Base-by-base conservation (phyloP, 2,888 invertebrate species). In the Diaperis boleti region DNA sequence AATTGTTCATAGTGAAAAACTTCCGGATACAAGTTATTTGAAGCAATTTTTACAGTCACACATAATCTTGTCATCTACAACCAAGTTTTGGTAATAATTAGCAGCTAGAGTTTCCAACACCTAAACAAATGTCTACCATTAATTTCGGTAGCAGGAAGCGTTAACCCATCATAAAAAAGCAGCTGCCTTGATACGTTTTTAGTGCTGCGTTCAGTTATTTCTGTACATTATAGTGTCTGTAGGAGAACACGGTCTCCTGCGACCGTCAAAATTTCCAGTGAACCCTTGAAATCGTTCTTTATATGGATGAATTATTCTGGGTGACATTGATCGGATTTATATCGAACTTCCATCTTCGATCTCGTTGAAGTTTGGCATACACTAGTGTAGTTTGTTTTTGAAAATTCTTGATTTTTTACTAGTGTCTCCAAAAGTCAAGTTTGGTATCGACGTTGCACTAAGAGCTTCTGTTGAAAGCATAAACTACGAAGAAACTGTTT, bases 291-390 rank as follows among this genome's bases (percentile, higher is more conserved):
- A 47, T 29, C 14, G 18, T 29, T 8, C 47, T 35, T 17, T 33
- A 33, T 17, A 33, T 33, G 49, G 49, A 33, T 33, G 49, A 49
- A 17, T 14, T 33, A 7, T 18, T 49, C 33, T 33, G 17, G 14
- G n/a, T n/a, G 35, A 49, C 49, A 49, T 33, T 49, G 49, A 49
- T 35, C 49, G 49, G 31, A 10, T 14, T 49, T 17, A 10, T 10
- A 10, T 49, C 8, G 7, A 10, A 22, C 15, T 10, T 1, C 14
- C 22, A 26, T n/a, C 8, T 20, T n/a, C n/a, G n/a, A n/a, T 44
- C 14, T 26, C 17, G 22, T 17, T 3, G 47, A 26, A n/a, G 47
- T 10, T 13, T 5, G 13, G 29, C 13, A 7, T 13, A 47, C 47
- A 26, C n/a, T n/a, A n/a, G n/a, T 8, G 5, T 14, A 15, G 18